These are phyloP conservation scores for Oscheius sp. DNA, from an alignment of 2,888 invertebrate species.

Conservation along the genomic window DNA sequence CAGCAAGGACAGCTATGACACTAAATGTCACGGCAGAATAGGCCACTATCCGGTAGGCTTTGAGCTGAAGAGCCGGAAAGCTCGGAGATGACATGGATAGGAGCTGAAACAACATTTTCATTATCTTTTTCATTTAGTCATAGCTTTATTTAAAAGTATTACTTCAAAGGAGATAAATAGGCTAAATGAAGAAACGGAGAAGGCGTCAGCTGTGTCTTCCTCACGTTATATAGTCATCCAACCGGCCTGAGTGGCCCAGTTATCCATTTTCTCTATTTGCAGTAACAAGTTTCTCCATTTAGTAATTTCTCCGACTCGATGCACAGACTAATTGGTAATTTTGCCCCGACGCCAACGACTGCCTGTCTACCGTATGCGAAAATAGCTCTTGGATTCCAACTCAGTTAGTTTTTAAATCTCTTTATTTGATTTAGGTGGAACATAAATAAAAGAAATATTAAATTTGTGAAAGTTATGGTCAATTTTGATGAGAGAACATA, in stretches of 20 bases:
- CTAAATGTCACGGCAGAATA: slow-evolving; percentile 17
- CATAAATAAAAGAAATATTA: no score
- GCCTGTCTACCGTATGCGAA: background rate
- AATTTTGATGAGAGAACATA: no score
- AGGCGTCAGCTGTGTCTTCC: background rate
- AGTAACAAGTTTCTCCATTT: no score
- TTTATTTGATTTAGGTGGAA: background rate
- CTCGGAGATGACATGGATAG: background rate
- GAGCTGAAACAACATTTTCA: background rate
- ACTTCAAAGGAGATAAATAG: no score
- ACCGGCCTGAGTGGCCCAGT: no score
- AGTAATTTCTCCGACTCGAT: no score
- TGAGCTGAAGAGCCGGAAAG: slow-evolving; percentile 3
- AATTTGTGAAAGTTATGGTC: no score
- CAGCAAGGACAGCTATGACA: slow-evolving; percentile 7
- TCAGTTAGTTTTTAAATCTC: background rate
- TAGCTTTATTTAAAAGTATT: background rate
- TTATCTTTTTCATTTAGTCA: background rate
- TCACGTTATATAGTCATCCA: no score
- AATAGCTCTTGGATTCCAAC: background rate
- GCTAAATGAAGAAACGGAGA: no score
- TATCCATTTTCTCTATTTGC: no score
- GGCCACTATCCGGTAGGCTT: slow-evolving; percentile 14
- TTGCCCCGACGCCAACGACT: background rate
- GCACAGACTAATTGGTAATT: no score